A percentile compares a stretch with the other conserved stretches of the same genome.
phyloP scores from a whole-genome alignment of 2,113 vertebrate genomes.

The Mugil cephalus region DNA sequence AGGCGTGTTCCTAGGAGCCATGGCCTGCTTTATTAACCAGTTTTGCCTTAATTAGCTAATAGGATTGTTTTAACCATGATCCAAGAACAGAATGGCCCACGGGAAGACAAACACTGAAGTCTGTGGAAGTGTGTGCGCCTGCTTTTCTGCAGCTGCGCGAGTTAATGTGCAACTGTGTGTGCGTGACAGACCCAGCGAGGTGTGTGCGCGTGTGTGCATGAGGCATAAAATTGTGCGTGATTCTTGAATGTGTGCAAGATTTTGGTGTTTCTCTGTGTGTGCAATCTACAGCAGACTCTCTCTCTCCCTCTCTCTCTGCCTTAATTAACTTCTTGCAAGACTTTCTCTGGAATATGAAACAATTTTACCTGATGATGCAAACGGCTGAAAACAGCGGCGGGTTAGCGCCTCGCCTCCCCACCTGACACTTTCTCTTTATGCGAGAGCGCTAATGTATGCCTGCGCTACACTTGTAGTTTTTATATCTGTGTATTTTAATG shows the following conservation, averaged over 20 bases:
- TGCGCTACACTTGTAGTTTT: conserved; percentile 53
- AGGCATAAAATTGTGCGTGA: conserved; percentile 33
- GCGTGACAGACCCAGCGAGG: conserved; percentile 19
- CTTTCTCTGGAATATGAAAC: conserved; percentile 75
- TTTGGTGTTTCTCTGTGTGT: conserved; percentile 31
- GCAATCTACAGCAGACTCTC: conserved; percentile 47
- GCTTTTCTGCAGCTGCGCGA: conserved; percentile 6
- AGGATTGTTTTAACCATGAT: conserved; percentile 81
- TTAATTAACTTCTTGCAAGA: conserved; percentile 77
- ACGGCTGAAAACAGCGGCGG: conserved; percentile 67
- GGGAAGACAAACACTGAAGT: conserved; percentile 68
- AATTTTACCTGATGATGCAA: conserved; percentile 81
- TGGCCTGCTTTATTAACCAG: conserved; percentile 68
- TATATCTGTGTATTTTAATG: conserved; percentile 53
- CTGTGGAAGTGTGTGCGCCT: conserved; percentile 20
- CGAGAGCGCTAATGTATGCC: conserved; percentile 47
- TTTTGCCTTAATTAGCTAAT: conserved; percentile 81
- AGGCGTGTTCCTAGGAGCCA: conserved; percentile 59
- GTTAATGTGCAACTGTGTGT: conserved; percentile 8
- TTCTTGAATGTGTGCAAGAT: conserved; percentile 17
- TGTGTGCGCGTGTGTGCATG: conserved; percentile 19
- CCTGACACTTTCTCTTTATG: conserved; percentile 64
- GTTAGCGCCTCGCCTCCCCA: conserved; percentile 53
- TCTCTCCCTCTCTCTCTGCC: conserved; percentile 45
- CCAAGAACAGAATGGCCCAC: conserved; percentile 74